Conservation (phyloP, 2,797 vertebrate species). For the Brotula barbata region DNA sequence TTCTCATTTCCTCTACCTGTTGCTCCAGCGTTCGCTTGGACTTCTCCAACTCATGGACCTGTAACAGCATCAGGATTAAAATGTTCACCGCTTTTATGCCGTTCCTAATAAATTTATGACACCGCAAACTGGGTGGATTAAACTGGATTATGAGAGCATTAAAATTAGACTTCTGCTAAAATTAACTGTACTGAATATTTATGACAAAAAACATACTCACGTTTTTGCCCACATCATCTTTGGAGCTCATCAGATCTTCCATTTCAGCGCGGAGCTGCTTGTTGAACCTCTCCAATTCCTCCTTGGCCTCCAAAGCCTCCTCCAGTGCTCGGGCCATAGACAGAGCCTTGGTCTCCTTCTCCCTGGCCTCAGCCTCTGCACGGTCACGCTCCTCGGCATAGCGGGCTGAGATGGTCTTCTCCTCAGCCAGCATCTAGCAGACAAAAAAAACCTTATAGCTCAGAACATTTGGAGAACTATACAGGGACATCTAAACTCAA, state of each 20-base stretch:
- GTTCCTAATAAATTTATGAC: too few species aligned
- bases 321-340: conserved; percentile 92
- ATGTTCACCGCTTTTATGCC: too few species aligned
- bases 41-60: conserved; percentile 99
- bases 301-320: conserved; percentile 92
- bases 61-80: conserved; percentile 3
- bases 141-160: too few species aligned
- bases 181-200: too few species aligned
- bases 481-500: too few species aligned
- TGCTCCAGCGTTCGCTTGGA: conserved; percentile 95
- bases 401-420: conserved; percentile 93
- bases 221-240: conserved; percentile 97
- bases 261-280: conserved; percentile 94
- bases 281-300: conserved; percentile 93
- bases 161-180: too few species aligned
- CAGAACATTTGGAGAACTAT: too few species aligned
- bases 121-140: too few species aligned
- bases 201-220: conserved; percentile 82
- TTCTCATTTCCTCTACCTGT: conserved; percentile 97
- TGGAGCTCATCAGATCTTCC: conserved; percentile 98
- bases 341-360: conserved; percentile 96
- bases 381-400: conserved; percentile 95
- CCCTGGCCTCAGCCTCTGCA: conserved; percentile 93
- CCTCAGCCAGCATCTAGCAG: conserved; percentile 91
- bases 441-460: conserved; percentile 2